These are phyloP conservation scores for Tetrax tetrax DNA, from an alignment of 2,113 vertebrate species.

Conservation along the genomic window DNA sequence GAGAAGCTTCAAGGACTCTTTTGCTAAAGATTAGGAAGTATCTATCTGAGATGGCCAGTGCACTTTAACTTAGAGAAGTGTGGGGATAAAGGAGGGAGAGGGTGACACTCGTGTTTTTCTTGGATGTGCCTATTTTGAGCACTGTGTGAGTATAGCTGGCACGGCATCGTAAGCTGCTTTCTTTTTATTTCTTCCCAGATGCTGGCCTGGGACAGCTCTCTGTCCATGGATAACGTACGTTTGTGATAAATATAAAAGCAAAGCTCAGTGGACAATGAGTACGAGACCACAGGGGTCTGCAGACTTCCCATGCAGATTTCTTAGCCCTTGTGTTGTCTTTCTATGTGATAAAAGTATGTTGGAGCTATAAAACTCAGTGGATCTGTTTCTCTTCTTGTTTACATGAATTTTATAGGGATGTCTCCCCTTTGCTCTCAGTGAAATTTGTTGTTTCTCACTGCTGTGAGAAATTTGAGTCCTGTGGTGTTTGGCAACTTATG, in stretches of 20 bases:
- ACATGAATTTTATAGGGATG: background rate
- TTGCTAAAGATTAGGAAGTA: background rate
- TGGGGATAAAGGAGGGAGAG: background rate
- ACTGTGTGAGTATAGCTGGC: background rate
- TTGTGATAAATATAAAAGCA: background rate
- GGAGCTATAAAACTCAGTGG: background rate
- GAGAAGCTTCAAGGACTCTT: background rate
- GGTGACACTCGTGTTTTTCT: background rate
- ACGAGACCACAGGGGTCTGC: background rate
- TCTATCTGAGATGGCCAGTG: background rate
- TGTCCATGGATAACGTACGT: background rate
- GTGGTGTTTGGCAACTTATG: background rate
- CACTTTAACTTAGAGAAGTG: background rate
- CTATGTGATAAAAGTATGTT: background rate
- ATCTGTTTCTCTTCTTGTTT: background rate
- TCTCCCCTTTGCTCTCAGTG: background rate
- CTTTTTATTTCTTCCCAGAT: background rate
- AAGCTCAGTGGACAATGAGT: background rate
- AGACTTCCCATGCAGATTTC: background rate
- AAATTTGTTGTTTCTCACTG: background rate
- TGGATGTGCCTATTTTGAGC: background rate
- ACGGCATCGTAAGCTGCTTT: background rate
- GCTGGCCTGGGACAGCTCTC: background rate
- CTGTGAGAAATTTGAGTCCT: background rate
- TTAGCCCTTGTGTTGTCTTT: background rate